Percentiles rank a stretch among this genome's conserved stretches.
These are phyloP conservation scores for Triplophysa bombifrons DNA, from an alignment of 2,797 vertebrate genomes.

Conservation along the genomic window DNA sequence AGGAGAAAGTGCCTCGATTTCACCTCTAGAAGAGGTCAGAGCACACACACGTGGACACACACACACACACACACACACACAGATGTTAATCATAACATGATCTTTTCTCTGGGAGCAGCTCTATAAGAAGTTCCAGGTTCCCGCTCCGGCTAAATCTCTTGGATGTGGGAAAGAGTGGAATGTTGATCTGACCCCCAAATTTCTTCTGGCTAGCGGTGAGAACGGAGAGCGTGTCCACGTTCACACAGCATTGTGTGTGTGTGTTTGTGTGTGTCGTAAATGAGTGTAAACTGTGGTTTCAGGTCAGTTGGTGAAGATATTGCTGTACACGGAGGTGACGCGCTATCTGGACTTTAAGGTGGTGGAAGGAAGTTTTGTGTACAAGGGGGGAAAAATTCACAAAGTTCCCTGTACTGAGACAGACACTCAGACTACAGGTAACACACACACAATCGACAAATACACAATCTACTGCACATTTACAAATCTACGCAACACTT, in stretches of 20 bases:
- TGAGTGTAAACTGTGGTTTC: not conserved
- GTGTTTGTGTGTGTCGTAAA: not conserved
- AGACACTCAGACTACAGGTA: slow-evolving; percentile 75
- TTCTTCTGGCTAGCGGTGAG: slow-evolving; percentile 74
- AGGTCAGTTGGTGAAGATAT: slow-evolving; percentile 77
- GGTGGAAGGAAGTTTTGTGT: slow-evolving; percentile 75
- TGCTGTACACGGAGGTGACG: slow-evolving; percentile 79
- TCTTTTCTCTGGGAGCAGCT: slow-evolving; percentile 63
- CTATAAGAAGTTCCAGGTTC: slow-evolving; percentile 72
- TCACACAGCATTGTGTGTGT: not conserved
- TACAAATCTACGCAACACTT: too few relatives aligned
- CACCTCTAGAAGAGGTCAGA: slow-evolving; percentile 74
- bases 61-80: not conserved
- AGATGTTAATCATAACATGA: not conserved
- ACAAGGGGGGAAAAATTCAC: slow-evolving; percentile 76
- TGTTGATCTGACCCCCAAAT: slow-evolving; percentile 79
- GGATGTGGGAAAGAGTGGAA: slow-evolving; percentile 78
- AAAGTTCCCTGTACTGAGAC: slow-evolving; percentile 77
- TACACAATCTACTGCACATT: not conserved
- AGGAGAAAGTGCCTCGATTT: slow-evolving; percentile 74
- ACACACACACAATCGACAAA: not conserved
- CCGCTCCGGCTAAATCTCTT: slow-evolving; percentile 60
- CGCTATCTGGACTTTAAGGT: slow-evolving; percentile 81
- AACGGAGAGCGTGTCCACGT: not conserved
- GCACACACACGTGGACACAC: not conserved